phyloP scores from a whole-genome alignment of 2,113 vertebrate species.

The Tyrannus savana region DNA sequence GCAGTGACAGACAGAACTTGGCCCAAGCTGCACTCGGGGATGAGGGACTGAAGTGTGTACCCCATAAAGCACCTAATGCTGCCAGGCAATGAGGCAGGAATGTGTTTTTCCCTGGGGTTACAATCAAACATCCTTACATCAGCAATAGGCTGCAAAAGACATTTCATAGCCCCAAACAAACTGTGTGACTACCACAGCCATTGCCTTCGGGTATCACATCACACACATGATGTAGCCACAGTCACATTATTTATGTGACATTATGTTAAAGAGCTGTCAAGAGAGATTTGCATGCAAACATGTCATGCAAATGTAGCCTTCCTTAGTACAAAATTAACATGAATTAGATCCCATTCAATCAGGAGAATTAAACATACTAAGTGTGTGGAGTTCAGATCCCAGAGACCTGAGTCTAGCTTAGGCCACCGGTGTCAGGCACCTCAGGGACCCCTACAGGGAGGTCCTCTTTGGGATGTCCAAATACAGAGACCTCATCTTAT shows the following conservation, averaged over 20 bases:
- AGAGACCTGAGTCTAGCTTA: background rate
- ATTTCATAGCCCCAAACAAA: background rate
- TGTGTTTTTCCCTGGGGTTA: background rate
- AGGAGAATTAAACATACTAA: background rate
- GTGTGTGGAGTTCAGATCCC: background rate
- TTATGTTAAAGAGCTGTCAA: background rate
- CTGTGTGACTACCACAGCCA: background rate
- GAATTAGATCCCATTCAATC: background rate
- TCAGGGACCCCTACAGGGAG: background rate
- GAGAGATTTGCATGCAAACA: background rate
- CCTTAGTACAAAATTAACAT: background rate
- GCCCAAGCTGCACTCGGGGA: background rate
- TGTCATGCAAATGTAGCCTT: background rate
- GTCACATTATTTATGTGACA: too few species aligned
- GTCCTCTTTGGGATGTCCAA: background rate
- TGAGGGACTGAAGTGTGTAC: background rate
- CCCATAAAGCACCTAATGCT: background rate
- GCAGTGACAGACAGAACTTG: background rate
- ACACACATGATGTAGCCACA: background rate
- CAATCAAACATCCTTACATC: background rate
- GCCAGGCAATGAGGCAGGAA: background rate
- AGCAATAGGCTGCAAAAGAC: background rate
- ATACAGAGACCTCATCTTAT: background rate
- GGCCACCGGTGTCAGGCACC: background rate
- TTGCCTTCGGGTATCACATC: background rate